Evolutionary conservation across 2,888 invertebrate species (phyloP), one percentile per base, ranked within the genome.

Genomic region (Hemaris fuciformis): DNA sequence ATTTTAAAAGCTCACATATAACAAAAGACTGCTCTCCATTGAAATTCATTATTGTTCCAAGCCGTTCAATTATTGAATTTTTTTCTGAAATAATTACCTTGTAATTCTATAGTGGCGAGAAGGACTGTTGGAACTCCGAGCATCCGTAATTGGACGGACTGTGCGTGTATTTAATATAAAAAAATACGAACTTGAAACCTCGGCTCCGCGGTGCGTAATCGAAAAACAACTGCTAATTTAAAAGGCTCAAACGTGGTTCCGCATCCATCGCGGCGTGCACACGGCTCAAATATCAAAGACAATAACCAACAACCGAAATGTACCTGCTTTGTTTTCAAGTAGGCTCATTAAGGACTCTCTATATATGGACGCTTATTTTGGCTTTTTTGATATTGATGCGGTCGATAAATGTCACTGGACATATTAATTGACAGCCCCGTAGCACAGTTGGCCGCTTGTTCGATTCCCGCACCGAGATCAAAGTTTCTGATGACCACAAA

Each of bases 271-370:
- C 61, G 59, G 46, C 64, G 64, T 64, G 60, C 46, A 62, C 41
- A 43, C 76, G 75, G 73, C 72, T 75, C 73, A 76, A 64, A 80
- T 76, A 75, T 80, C 80, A 79, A 79, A 81, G 73, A 74, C 70
- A 71, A 71, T 69, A 66, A 67, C 66, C 64, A 64, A 62, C 66
- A 66, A 69, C 70, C 69, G 69, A 74, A 76, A 77, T 71, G 70
- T 75, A 76, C 74, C 74, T 76, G 73, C 77, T 78, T 79, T 82
- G 77, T 81, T 79, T 74, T 76, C 72, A 75, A 84, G 81, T 77
- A 72, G 70, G 75, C 81, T 83, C 84, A 84, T 83, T 83, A 82
- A 74, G 74, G 71, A 68, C 67, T 69, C 56, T 53, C 68, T 66
- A 69, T 66, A 66, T 74, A 68, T 69, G 64, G 63, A 62, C 59